These are phyloP conservation scores for Callipepla squamata DNA, from an alignment of 2,113 vertebrate species.

Conservation along the genomic window DNA sequence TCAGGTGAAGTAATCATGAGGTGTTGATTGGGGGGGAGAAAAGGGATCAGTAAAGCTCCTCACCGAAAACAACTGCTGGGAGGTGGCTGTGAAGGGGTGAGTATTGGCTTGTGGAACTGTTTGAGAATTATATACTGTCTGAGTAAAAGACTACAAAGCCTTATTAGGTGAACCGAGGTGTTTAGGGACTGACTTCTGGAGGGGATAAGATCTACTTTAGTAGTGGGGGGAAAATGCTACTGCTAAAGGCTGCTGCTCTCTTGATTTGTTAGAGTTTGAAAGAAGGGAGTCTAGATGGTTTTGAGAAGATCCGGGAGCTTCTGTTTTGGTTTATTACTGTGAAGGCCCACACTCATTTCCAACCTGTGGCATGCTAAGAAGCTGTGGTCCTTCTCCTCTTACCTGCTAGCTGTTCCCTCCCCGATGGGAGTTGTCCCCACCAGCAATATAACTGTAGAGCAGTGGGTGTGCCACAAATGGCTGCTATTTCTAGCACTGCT, in stretches of 20 bases:
- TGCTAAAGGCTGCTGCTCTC: not conserved
- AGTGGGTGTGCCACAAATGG: rapidly evolving
- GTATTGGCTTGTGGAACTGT: rapidly evolving
- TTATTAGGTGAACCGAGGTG: rapidly evolving
- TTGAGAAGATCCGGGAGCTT: not conserved
- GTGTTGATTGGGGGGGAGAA: not conserved
- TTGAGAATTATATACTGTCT: too few relatives aligned
- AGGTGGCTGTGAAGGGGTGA: rapidly evolving
- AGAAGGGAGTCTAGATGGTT: rapidly evolving
- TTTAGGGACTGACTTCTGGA: rapidly evolving
- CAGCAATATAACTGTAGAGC: not conserved
- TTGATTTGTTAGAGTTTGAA: rapidly evolving
- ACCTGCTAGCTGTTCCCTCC: rapidly evolving
- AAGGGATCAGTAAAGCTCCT: rapidly evolving
- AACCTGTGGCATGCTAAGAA: rapidly evolving
- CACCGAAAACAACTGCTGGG: rapidly evolving
- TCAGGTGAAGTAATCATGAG: rapidly evolving
- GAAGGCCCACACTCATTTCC: rapidly evolving
- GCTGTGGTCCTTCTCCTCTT: rapidly evolving
- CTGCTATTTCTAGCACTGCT: not conserved
- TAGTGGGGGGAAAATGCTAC: not conserved
- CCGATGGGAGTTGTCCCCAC: rapidly evolving
- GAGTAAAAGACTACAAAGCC: not conserved
- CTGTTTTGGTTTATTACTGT: not conserved
- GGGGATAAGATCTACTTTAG: rapidly evolving